Base-by-base conservation (phyloP, 1,140 invertebrate genomes). In the Drosophila miranda region DNA sequence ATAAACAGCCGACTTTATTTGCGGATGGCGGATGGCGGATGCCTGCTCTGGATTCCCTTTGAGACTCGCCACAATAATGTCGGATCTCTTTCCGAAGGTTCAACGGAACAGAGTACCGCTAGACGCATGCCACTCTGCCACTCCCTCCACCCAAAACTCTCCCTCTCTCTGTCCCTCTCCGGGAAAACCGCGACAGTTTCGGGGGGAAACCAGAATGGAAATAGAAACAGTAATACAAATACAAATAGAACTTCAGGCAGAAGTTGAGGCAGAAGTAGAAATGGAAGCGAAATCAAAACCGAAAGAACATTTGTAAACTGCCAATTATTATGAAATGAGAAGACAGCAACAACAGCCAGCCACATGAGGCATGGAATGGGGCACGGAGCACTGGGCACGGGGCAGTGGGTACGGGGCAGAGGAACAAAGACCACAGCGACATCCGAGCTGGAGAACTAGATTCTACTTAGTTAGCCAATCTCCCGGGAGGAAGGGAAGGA, bases 241-340 rank as follows among this genome's bases (percentile, higher is more conserved):
- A 71, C 57, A 14, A 58, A 42, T 41, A 2, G 28, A 60, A 28
- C 38, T 6, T 4, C 19, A 55, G n/a, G 21, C 19, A 8, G 63
- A 51, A 48, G 19, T 19, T 8, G 63, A 51, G 42, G 19, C 19
- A 34, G 43, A 56, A 59, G 21, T 74, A 53, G 53, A 63, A 84
- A 56, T 76, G 50, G 76, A 66, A 79, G 72, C 62, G 60, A 84
- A 83, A 84, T 83, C 80, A 83, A 83, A 79, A 79, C 72, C 75
- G 26, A 83, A 83, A 79, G 75, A 80, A 84, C 77, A 86, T 86
- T 86, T 80, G 81, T 86, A 86, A 86, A 84, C 81, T 86, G 81
- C 81, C 81, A 86, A 86, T 86, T 86, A 84, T 86, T 86, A 86
- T 86, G 81, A 86, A 86, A 86, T 70, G 69, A 67, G 53, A 43